phyloP scores from a whole-genome alignment of 2,888 invertebrate species.

The Flabesymbios commensalis region DNA sequence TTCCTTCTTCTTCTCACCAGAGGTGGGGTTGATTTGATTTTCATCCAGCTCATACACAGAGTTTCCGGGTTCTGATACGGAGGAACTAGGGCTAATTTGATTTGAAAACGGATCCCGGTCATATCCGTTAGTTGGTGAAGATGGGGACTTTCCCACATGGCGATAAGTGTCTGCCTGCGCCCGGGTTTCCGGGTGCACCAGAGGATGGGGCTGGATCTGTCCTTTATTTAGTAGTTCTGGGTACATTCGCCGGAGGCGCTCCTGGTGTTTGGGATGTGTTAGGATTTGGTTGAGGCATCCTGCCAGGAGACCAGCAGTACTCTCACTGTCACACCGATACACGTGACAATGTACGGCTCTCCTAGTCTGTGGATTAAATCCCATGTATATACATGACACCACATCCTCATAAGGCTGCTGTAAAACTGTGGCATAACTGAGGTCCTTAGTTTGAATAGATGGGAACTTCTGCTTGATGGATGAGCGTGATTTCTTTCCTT shows the following conservation, averaged over 20 bases:
- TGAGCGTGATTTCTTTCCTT: slow-evolving; percentile 51
- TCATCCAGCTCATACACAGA: not conserved
- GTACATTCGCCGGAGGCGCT: slow-evolving; percentile 83
- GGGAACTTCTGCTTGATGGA: slow-evolving; percentile 77
- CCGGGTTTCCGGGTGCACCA: not conserved
- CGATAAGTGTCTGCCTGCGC: not conserved
- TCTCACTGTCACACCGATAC: slow-evolving; percentile 89
- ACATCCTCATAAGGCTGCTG: slow-evolving; percentile 74
- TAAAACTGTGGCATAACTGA: slow-evolving; percentile 83
- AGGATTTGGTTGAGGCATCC: slow-evolving; percentile 81
- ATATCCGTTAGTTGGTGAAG: too few species aligned
- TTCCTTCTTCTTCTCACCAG: not conserved
- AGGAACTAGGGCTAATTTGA: not conserved
- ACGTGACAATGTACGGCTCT: slow-evolving; percentile 96
- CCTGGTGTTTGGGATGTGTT: slow-evolving; percentile 81
- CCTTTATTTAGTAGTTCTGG: slow-evolving; percentile 45
- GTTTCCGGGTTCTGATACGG: not conserved
- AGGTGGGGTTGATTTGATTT: not conserved
- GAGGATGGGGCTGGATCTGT: slow-evolving; percentile 19
- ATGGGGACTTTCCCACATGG: not conserved
- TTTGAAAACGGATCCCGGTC: too few species aligned
- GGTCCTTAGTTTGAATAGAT: slow-evolving; percentile 45
- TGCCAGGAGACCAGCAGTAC: slow-evolving; percentile 86
- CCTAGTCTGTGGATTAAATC: slow-evolving; percentile 91
- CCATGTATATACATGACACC: slow-evolving; percentile 87